Base-by-base conservation (phyloP, 2,113 vertebrate genomes). In the Neomonachus schauinslandi region DNA sequence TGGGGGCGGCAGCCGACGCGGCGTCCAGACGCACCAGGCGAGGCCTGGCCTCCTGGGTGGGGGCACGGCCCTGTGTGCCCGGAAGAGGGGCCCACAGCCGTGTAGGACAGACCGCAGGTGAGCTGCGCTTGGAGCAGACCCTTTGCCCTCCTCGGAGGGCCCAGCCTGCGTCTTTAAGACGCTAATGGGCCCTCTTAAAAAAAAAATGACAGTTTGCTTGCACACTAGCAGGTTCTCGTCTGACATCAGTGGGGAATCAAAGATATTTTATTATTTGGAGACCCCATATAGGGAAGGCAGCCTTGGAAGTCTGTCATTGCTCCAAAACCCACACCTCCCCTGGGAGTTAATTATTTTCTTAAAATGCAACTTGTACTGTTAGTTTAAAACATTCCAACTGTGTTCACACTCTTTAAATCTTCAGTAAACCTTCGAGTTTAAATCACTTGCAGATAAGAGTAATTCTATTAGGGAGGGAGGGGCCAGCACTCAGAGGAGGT, bases 341-440 rank as follows among this genome's bases (percentile, higher is more conserved):
- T 82, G 99, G 99, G 99, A 99, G 99, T 99, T 99, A 99, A 99
- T 99, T 99, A 99, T 99, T 99, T 99, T 99, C 99, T 99, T 99
- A 98, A 99, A 99, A 99, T 99, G 99, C 99, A 98, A 98, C 99
- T 99, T 98, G 98, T 99, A 98, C 99, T 99, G 98, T 99, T 99
- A 98, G 99, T 99, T 99, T 99, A 99, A 99, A 99, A 99, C 99
- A 99, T 99, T 99, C 99, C 99, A 99, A 99, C 99, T 99, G 99
- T 98, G 99, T 99, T 99, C 99, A 98, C 99, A 99, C 99, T 99
- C 99, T 99, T 99, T 99, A 99, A 99, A 99, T 99, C 99, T 99
- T 99, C 98, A 98, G 98, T 99, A 99, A 98, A 99, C 99, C 98
- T 98, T 98, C 98, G 98, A 98, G 99, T 99, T 97, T 99, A 99